Evolutionary conservation across 2,888 invertebrate genomes (phyloP), one percentile per base, ranked within the genome.

Genomic region (Ischnura elegans): DNA sequence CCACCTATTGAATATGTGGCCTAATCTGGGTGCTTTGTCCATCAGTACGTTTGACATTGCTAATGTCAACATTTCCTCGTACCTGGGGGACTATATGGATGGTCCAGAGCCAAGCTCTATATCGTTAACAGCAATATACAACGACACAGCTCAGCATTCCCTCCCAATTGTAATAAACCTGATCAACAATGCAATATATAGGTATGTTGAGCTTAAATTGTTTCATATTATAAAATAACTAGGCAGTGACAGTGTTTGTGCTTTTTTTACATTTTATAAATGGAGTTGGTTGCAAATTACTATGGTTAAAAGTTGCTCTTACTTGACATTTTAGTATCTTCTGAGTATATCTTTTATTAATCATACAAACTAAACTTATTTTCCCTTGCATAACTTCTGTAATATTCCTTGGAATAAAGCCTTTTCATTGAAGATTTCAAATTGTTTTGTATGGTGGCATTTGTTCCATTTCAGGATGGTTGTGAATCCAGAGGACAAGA

Each of bases 101-200:
- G 94, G 93, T 86, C 86, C 61, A 51, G 84, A 94, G 21, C 95
- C 96, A 93, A 96, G 97, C 0, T 97, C 96, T 94, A 96, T 97
- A 93, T 97, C 97, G 94, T 96, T 97, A 42, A 97, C 97, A 94
- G 96, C 97, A 76, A 97, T 97, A 94, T 98, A 98, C 96, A 98
- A 98, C 95, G 98, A 98, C 95, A 98, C 98, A 0, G 97, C 97
- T 95, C 97, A 98, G 93, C 98, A 98, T 95, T 97, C 98, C 94
- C 96, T 98, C 95, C 98, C 98, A 4, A 97, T 98, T 94, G 96
- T 98, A 84, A 96, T 98, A 87, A 98, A 98, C 96, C 96, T 98
- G 93, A 96, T 98, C 94, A 97, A 97, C 95, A 98, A 98, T 95
- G 97, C 97, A 93, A 96, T 98, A 94, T 97, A 97, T 95, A 97